phyloP scores from a whole-genome alignment of 2,113 vertebrate species.

The Sporophila hypoxantha region DNA sequence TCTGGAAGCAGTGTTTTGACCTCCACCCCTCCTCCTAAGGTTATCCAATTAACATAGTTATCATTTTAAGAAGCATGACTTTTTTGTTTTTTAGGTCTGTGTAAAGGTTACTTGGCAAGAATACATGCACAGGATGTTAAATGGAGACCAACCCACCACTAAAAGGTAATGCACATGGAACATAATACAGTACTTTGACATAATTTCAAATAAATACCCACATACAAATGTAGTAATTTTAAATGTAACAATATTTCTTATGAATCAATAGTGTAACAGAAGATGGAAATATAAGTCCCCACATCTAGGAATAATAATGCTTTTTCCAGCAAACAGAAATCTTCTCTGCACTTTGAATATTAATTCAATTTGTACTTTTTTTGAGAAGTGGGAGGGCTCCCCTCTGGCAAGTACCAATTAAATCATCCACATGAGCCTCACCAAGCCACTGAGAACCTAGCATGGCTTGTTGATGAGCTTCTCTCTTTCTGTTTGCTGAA shows the following conservation, averaged over 20 bases:
- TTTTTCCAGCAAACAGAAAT: constrained; percentile 98
- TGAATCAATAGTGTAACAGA: constrained; percentile 95
- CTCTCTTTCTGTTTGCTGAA: constrained; percentile 96
- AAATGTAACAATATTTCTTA: constrained; percentile 91
- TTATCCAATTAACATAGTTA: constrained; percentile 44
- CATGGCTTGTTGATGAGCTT: constrained; percentile 74
- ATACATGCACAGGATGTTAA: constrained; percentile 91
- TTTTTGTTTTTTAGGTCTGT: constrained; percentile 69
- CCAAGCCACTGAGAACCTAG: constrained; percentile 64
- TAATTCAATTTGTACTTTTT: constrained; percentile 79
- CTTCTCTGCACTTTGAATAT: constrained; percentile 41
- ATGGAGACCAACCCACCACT: constrained; percentile 88
- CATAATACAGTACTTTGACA: constrained; percentile 93
- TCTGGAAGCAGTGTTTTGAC: constrained; percentile 64
- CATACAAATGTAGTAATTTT: constrained; percentile 85
- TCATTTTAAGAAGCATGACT: background rate
- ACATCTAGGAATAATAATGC: constrained; percentile 85
- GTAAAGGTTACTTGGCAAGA: constrained; percentile 92
- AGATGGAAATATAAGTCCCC: constrained; percentile 85
- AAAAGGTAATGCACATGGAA: constrained; percentile 92
- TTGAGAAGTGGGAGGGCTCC: constrained; percentile 42
- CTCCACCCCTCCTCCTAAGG: constrained; percentile 40
- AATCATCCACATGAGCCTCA: constrained; percentile 64
- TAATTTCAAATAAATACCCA: constrained; percentile 97
- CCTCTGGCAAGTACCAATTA: constrained; percentile 59